Evolutionary conservation across 1,140 invertebrate genomes (phyloP), one percentile per base, ranked within the genome.

Genomic region (Manduca sexta): DNA sequence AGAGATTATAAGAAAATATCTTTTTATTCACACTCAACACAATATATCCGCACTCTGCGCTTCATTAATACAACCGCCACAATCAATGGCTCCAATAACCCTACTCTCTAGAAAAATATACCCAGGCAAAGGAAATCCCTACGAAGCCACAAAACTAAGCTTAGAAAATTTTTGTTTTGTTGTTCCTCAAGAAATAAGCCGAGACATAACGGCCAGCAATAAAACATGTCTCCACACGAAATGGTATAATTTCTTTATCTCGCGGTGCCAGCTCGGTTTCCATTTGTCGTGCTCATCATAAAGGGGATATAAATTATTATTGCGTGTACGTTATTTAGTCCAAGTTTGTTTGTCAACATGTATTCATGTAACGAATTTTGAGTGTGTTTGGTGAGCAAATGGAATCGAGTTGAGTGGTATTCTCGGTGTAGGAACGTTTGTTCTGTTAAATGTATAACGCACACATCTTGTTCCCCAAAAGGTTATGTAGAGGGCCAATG

Each of bases 161-260:
- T 35, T 11, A 35, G 33, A 35, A 11, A 1, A n/a, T n/a, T 35
- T 14, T 35, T 12, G 7, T 12, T 12, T n/a, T n/a, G 5, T 4
- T 5, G 5, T 7, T n/a, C 33, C n/a, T 35, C 8, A 5, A 14
- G 33, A 14, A 11, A 35, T 14, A 35, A 35, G 16, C 31, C 43
- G 30, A 17, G 10, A 12, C 14, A 30, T 67, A 69, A 71, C 60
- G 60, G 64, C 56, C 14, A 14, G 68, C 58, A 74, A 76, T 76
- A 76, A 76, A 74, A 72, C 66, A 68, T 61, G 66, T 65, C 59
- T 61, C 54, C 60, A 66, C 58, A 46, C 33, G 40, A 17, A 17
- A 30, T 48, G 50, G 57, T 66, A 70, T 77, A 69, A 77, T 73
- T 74, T 77, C 71, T 77, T 74, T 74, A 77, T 74, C 71, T 67